Conservation (phyloP, 2,113 vertebrate genomes). For the Cisticola juncidis region DNA sequence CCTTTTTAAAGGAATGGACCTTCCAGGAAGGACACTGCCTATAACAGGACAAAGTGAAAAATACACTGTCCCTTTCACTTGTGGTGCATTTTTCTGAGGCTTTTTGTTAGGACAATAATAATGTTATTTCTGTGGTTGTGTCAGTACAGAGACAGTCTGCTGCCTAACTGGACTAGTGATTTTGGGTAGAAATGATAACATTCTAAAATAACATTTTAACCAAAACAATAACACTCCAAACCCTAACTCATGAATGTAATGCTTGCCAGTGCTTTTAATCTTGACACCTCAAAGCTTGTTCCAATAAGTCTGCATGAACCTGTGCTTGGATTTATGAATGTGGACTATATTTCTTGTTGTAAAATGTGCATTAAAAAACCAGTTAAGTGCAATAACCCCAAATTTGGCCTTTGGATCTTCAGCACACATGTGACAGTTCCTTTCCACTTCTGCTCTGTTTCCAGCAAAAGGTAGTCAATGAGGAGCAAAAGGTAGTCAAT, state of each 20-base stretch:
- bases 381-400: background rate
- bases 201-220: background rate
- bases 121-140: background rate
- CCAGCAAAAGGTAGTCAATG: background rate
- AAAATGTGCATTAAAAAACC: background rate
- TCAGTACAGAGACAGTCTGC: background rate
- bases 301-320: background rate
- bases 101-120: background rate
- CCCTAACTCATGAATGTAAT: background rate
- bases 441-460: background rate
- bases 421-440: background rate
- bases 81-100: background rate
- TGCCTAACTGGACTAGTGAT: background rate
- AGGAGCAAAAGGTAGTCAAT: background rate
- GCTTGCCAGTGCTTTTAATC: background rate
- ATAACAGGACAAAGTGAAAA: background rate
- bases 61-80: background rate
- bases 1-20: background rate
- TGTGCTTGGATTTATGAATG: background rate
- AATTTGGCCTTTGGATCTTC: background rate
- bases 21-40: background rate
- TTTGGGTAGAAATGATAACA: background rate
- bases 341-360: background rate
- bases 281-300: background rate
- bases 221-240: background rate